A percentile compares a stretch with the other conserved stretches of the same genome.
phyloP scores from a whole-genome alignment of 2,888 invertebrate genomes.

The Criorhina ranunculi region DNA sequence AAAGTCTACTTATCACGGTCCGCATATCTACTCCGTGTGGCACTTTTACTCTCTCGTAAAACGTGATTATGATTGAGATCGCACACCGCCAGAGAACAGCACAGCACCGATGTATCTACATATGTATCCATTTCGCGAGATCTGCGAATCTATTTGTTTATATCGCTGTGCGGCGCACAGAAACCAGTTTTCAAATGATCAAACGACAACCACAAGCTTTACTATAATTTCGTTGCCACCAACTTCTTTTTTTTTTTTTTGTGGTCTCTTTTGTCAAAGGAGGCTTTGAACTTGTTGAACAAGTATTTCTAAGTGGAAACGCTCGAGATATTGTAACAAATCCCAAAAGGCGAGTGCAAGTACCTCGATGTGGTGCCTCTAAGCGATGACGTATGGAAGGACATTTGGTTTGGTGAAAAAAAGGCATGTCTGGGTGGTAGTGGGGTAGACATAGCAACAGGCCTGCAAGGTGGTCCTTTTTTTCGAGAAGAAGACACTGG shows the following conservation, averaged over 20 bases:
- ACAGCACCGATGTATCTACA: slow-evolving; percentile 10
- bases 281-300: slow-evolving; percentile 75
- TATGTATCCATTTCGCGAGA: slow-evolving; percentile 36
- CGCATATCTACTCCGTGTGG: slow-evolving; percentile 46
- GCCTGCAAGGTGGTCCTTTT: slow-evolving; percentile 46
- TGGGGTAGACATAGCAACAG: slow-evolving; percentile 56
- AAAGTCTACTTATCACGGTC: slow-evolving; percentile 63
- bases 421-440: slow-evolving; percentile 22
- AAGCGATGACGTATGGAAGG: slow-evolving; percentile 69
- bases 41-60: slow-evolving; percentile 72
- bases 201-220: slow-evolving; percentile 27
- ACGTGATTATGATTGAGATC: slow-evolving; percentile 70
- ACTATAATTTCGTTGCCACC: slow-evolving; percentile 22
- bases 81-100: slow-evolving; percentile 40
- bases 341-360: slow-evolving; percentile 35
- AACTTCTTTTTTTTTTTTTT: slow-evolving; percentile 1
- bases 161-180: slow-evolving; percentile 36
- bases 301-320: slow-evolving; percentile 58
- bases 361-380: slow-evolving; percentile 46
- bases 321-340: slow-evolving; percentile 47
- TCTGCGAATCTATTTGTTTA: slow-evolving; percentile 64
- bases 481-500: background rate
- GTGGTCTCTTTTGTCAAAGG: slow-evolving; percentile 43
- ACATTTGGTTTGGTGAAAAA: slow-evolving; percentile 28
- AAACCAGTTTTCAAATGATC: slow-evolving; percentile 42